Evolutionary conservation across 2,888 invertebrate genomes (phyloP).

Genomic region (Ennomos quercinarius): DNA sequence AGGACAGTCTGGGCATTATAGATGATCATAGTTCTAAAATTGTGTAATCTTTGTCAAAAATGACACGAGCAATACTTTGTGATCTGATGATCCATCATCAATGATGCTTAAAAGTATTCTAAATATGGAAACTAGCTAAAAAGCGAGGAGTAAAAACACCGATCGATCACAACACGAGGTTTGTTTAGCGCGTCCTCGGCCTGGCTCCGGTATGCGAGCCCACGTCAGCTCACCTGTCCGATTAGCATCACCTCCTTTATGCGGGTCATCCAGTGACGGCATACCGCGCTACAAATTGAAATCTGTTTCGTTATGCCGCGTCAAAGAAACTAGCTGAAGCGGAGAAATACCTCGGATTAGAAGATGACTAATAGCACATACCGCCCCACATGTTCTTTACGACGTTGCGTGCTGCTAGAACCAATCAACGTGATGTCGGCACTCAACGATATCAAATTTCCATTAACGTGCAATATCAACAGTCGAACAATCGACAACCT

Average conservation of each 20-base stretch:
- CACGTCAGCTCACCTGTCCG: conserved; percentile 81
- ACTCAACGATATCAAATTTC: conserved; percentile 73
- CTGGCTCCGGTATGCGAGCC: conserved; percentile 50
- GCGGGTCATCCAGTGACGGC: conserved; percentile 74
- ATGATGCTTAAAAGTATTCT: conserved; percentile 43
- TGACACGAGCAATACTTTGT: conserved; percentile 25
- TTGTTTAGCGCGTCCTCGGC: conserved; percentile 53
- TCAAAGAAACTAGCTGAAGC: conserved; percentile 75
- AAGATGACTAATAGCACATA: conserved; percentile 70
- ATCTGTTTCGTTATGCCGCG: conserved; percentile 80
- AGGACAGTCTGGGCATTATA: conserved; percentile 34
- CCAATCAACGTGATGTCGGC: conserved; percentile 74
- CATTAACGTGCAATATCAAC: conserved; percentile 61
- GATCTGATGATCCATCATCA: conserved; percentile 40
- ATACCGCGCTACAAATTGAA: conserved; percentile 74
- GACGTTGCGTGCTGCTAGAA: conserved; percentile 69
- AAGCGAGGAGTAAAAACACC: conserved; percentile 58
- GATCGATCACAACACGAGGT: conserved; percentile 68
- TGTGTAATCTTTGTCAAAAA: conserved; percentile 12
- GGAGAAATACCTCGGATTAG: conserved; percentile 69
- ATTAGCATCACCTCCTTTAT: conserved; percentile 80
- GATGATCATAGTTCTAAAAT: conserved; percentile 8
- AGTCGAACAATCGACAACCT: conserved; percentile 58
- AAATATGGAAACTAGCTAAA: conserved; percentile 44
- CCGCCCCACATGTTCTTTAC: conserved; percentile 43